phyloP scores from a whole-genome alignment of 2,888 invertebrate genomes.

The Luffia ferchaultella region DNA sequence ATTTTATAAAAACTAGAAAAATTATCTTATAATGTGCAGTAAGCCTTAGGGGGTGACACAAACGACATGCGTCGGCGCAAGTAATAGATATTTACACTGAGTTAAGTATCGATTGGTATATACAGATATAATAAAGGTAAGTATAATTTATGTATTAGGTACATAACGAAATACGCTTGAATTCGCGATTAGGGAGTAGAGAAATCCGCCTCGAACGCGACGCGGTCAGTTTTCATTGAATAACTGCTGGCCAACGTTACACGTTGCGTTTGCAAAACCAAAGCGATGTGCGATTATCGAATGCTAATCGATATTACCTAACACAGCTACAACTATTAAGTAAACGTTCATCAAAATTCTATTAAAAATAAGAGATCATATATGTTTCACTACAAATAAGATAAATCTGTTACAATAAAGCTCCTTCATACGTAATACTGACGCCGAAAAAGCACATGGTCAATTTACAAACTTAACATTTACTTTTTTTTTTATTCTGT shows the following conservation, averaged over 20 bases:
- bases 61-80: no score
- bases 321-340: slow-evolving; percentile 57
- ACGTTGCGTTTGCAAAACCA: no score
- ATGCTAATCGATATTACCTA: not conserved
- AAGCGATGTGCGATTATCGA: slow-evolving; percentile 38
- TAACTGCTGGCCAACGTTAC: no score
- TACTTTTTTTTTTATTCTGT: no score
- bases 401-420: slow-evolving; percentile 57
- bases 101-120: not conserved
- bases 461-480: no score
- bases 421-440: slow-evolving; percentile 41
- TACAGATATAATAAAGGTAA: not conserved
- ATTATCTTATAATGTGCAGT: no score
- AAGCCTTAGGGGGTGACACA: no score
- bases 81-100: not conserved
- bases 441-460: slow-evolving; percentile 21
- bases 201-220: no score
- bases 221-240: no score
- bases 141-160: no score
- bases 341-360: slow-evolving; percentile 63
- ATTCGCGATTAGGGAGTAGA: no score
- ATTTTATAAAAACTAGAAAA: not conserved
- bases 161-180: no score
- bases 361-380: slow-evolving; percentile 64
- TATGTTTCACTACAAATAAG: slow-evolving; percentile 52